phyloP scores from a whole-genome alignment of 2,797 vertebrate species.

The Karalla daura region DNA sequence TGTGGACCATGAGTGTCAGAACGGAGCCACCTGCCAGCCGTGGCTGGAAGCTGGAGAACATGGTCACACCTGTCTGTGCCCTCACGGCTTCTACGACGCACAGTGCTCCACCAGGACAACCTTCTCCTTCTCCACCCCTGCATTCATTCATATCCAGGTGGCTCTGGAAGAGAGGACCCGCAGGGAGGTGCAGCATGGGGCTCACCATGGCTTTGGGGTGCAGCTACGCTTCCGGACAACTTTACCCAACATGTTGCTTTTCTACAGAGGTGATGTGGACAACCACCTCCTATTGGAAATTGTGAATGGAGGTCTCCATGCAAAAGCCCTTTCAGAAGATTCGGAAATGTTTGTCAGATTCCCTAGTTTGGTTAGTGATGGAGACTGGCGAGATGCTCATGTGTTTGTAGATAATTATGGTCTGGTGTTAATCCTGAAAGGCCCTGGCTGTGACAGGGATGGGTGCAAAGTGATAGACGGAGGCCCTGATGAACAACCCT shows the following conservation, averaged over 20 bases:
- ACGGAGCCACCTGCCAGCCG: slow-evolving; percentile 88
- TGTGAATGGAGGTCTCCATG: slow-evolving; percentile 76
- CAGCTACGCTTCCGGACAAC: slow-evolving; percentile 91
- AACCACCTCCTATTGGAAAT: slow-evolving; percentile 87
- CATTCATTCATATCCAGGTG: slow-evolving; percentile 82
- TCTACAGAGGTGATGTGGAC: slow-evolving; percentile 79
- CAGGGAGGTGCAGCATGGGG: slow-evolving; percentile 48
- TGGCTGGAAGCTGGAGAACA: slow-evolving; percentile 81
- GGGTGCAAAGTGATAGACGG: slow-evolving; percentile 67
- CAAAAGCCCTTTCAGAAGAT: slow-evolving; percentile 68
- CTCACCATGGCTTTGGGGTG: slow-evolving; percentile 54
- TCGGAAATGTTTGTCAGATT: slow-evolving; percentile 66
- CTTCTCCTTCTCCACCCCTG: slow-evolving; percentile 87
- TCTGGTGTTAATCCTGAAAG: slow-evolving; percentile 83
- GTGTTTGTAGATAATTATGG: slow-evolving; percentile 68
- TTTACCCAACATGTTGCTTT: slow-evolving; percentile 84
- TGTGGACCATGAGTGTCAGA: slow-evolving; percentile 86
- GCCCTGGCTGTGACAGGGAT: slow-evolving; percentile 78
- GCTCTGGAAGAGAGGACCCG: slow-evolving; percentile 58
- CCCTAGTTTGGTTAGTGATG: slow-evolving; percentile 80
- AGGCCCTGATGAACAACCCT: slow-evolving; percentile 42
- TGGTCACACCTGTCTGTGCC: slow-evolving; percentile 86
- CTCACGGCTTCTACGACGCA: slow-evolving; percentile 88
- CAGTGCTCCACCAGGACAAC: slow-evolving; percentile 90
- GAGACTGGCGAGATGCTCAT: slow-evolving; percentile 85